These are phyloP conservation scores for Vanessa atalanta DNA, from an alignment of 1,140 invertebrate genomes.

Conservation along the genomic window DNA sequence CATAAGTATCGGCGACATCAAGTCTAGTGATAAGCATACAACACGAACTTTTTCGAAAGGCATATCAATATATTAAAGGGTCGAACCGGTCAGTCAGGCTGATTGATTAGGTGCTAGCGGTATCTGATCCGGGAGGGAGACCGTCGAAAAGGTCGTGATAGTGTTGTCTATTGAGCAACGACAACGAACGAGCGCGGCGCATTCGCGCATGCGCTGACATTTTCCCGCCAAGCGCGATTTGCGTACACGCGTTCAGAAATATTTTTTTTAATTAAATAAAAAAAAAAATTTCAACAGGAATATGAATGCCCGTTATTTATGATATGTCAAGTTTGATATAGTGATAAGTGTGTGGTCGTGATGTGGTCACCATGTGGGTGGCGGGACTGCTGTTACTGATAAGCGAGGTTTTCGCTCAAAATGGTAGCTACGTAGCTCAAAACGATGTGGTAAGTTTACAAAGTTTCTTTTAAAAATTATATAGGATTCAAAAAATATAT, in stretches of 20 bases:
- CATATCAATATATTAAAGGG: background rate
- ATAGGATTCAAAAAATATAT: too few relatives aligned
- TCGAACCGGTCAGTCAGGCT: background rate
- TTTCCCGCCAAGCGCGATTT: slow-evolving; percentile 65
- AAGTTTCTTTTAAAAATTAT: too few relatives aligned
- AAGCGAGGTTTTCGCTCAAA: slow-evolving; percentile 55
- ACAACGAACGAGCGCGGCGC: slow-evolving; percentile 53
- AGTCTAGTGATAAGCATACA: background rate
- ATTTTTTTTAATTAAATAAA: slow-evolving; percentile 8
- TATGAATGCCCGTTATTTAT: background rate
- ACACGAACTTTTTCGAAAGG: slow-evolving; percentile 12
- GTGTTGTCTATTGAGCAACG: slow-evolving; percentile 62
- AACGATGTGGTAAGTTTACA: slow-evolving; percentile 59
- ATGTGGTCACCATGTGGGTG: slow-evolving; percentile 66
- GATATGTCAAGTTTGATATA: slow-evolving; percentile 9
- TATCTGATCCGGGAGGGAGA: slow-evolving; percentile 17
- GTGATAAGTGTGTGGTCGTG: slow-evolving; percentile 47
- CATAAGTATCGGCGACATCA: background rate
- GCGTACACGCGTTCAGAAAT: slow-evolving; percentile 49
- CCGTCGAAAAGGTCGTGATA: slow-evolving; percentile 26
- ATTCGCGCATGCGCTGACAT: slow-evolving; percentile 61
- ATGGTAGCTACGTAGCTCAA: slow-evolving; percentile 50
- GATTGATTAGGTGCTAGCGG: slow-evolving; percentile 12
- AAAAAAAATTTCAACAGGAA: background rate
- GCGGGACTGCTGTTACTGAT: slow-evolving; percentile 60